Percentiles rank a stretch among this genome's conserved stretches.
phyloP scores from a whole-genome alignment of 2,113 vertebrate genomes.

The Theristicus caerulescens region DNA sequence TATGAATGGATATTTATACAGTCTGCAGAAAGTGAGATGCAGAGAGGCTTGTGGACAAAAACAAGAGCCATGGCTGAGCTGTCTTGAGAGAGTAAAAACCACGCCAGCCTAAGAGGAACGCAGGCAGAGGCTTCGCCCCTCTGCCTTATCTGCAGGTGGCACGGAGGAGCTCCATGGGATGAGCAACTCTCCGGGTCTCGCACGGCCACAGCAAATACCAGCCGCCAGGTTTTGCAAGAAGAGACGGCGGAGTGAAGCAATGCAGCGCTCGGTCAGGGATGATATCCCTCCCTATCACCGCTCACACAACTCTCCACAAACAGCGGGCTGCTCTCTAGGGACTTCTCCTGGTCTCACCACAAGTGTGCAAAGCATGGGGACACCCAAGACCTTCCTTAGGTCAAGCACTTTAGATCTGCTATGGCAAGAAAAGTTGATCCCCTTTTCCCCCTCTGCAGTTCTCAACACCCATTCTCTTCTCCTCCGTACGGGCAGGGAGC shows the following conservation, averaged over 20 bases:
- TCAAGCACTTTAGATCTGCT: background rate
- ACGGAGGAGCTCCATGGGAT: background rate
- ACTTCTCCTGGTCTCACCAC: background rate
- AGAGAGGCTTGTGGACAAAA: background rate
- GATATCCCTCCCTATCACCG: background rate
- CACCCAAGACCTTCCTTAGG: background rate
- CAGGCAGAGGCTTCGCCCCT: background rate
- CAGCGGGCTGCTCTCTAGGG: background rate
- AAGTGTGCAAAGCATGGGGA: background rate
- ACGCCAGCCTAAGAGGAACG: background rate
- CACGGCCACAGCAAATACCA: background rate
- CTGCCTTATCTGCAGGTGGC: background rate
- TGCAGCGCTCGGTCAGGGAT: background rate
- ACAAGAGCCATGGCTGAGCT: background rate
- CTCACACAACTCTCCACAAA: background rate
- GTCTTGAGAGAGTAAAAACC: background rate
- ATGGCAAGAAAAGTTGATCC: background rate
- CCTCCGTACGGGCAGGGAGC: background rate
- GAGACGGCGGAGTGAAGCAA: rapidly evolving
- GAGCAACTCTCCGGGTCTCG: background rate
- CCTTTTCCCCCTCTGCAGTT: background rate
- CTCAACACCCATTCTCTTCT: background rate
- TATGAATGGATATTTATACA: background rate
- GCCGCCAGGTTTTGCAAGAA: rapidly evolving
- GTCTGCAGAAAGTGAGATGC: background rate